These are phyloP conservation scores for Oscheius sp. DNA, from an alignment of 2,888 invertebrate species.

Conservation along the genomic window DNA sequence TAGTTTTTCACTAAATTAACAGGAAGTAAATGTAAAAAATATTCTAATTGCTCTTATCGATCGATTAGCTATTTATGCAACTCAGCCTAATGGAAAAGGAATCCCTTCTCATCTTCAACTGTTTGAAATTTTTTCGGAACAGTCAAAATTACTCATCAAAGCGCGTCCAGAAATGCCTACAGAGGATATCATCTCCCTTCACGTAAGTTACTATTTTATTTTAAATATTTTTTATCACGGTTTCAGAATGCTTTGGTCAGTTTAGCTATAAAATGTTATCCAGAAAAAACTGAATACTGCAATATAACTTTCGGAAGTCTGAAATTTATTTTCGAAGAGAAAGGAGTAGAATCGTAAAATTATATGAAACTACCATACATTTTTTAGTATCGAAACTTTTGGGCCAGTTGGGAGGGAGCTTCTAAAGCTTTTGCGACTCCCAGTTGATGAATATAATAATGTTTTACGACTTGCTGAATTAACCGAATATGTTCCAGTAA, in stretches of 20 bases:
- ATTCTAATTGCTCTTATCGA: constrained; percentile 96
- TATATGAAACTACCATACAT: neutral
- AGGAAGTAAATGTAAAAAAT: constrained; percentile 78
- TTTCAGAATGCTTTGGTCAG: constrained; percentile 80
- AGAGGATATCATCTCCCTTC: constrained; percentile 93
- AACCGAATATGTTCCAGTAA: constrained; percentile 85
- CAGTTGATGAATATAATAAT: constrained; percentile 92
- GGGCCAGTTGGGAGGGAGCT: constrained; percentile 90
- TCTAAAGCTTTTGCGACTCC: constrained; percentile 89
- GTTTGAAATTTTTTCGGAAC: constrained; percentile 97
- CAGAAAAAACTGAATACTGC: constrained; percentile 90
- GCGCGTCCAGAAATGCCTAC: constrained; percentile 91
- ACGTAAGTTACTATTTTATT: constrained; percentile 77
- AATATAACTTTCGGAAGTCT: constrained; percentile 92
- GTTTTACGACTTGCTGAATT: constrained; percentile 86
- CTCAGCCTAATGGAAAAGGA: constrained; percentile 74
- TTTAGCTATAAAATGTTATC: constrained; percentile 94
- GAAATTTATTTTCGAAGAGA: constrained; percentile 86
- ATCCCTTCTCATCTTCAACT: constrained; percentile 84
- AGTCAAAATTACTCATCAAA: constrained; percentile 82
- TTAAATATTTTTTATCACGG: neutral
- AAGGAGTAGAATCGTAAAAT: constrained; percentile 78
- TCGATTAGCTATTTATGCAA: constrained; percentile 69
- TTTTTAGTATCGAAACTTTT: constrained; percentile 79
- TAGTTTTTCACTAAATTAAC: constrained; percentile 2